A percentile compares a stretch with the other conserved stretches of the same genome.
phyloP scores from a whole-genome alignment of 2,888 invertebrate species.

The Drosophila tanythrix region DNA sequence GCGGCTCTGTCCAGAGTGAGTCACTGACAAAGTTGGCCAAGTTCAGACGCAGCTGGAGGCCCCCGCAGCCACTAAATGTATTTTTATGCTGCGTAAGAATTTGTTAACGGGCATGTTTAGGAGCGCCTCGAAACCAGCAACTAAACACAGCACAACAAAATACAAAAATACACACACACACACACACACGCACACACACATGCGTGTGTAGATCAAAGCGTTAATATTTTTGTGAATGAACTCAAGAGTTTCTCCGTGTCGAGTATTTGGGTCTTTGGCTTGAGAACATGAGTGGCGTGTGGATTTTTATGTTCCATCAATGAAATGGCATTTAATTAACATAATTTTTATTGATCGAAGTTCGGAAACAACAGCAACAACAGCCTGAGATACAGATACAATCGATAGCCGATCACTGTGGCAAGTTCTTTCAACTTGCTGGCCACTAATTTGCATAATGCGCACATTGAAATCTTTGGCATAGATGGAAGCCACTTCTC shows the following conservation, averaged over 20 bases:
- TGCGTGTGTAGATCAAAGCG: constrained; percentile 6
- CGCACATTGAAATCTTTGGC: constrained; percentile 69
- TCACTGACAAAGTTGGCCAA: constrained; percentile 69
- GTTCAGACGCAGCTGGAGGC: constrained; percentile 74
- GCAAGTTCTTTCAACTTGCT: constrained; percentile 76
- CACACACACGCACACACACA: neutral
- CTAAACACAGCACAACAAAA: constrained; percentile 38
- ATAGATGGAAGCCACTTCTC: constrained; percentile 37
- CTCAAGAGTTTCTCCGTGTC: constrained; percentile 68
- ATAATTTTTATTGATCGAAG: constrained; percentile 76
- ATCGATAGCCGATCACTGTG: constrained; percentile 57
- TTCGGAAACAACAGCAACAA: constrained; percentile 29
- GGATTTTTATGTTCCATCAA: constrained; percentile 78
- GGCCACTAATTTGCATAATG: constrained; percentile 69
- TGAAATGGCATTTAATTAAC: constrained; percentile 80
- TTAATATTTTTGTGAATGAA: constrained; percentile 76
- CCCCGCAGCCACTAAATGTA: constrained; percentile 26
- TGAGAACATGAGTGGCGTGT: constrained; percentile 73
- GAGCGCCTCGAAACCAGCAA: constrained; percentile 41
- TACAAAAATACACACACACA: constrained; percentile 11
- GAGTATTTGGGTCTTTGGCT: constrained; percentile 50
- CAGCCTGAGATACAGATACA: constrained; percentile 24
- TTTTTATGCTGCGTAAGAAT: constrained; percentile 69
- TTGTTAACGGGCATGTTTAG: constrained; percentile 77
- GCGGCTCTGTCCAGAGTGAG: constrained; percentile 48